A percentile compares a stretch with the other conserved stretches of the same genome.
phyloP scores from a whole-genome alignment of 2,113 vertebrate genomes.

The Taxidea taxus region DNA sequence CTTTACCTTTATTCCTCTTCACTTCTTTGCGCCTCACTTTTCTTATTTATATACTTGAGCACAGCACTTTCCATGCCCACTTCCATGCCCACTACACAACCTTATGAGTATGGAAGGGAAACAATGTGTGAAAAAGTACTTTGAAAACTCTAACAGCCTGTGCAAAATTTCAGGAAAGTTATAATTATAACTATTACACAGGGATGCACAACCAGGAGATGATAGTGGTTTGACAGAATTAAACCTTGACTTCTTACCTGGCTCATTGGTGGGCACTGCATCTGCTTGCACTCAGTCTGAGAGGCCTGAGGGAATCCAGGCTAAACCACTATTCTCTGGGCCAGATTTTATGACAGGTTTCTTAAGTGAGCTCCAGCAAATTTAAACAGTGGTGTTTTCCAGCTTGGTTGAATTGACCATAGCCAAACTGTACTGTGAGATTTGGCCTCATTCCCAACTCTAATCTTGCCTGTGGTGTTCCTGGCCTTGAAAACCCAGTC shows the following conservation, averaged over 20 bases:
- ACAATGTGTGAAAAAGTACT: background rate
- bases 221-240: background rate
- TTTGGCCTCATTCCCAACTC: background rate
- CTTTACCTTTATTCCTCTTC: background rate
- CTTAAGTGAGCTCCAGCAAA: background rate
- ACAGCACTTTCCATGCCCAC: background rate
- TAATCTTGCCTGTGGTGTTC: background rate
- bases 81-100: background rate
- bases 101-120: background rate
- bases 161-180: background rate
- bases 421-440: background rate
- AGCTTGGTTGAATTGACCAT: background rate
- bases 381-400: background rate
- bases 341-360: background rate
- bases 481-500: background rate
- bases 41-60: background rate
- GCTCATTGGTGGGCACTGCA: background rate
- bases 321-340: background rate
- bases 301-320: background rate
- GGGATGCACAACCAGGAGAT: background rate
- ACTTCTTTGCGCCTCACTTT: background rate
- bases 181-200: background rate
- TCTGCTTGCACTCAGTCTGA: background rate
- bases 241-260: background rate
- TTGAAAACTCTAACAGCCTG: background rate